These are phyloP conservation scores for Patagioenas fasciata DNA, from an alignment of 2,113 vertebrate genomes.

Conservation along the genomic window DNA sequence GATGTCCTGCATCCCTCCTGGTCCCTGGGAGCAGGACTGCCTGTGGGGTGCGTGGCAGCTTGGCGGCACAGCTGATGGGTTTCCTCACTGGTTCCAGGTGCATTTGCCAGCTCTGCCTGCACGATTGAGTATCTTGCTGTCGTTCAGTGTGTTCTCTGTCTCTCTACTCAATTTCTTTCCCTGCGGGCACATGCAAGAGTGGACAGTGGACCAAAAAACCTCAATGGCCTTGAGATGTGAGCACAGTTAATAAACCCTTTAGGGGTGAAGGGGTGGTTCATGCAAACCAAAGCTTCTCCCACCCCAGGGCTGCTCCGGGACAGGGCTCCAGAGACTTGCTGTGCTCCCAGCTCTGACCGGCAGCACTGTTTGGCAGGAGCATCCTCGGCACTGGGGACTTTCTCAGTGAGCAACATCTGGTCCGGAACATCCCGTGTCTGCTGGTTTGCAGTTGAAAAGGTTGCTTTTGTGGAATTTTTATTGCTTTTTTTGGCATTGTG, in stretches of 20 bases:
- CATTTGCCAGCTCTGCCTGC: not conserved
- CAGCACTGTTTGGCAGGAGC: not conserved
- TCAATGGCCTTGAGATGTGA: not conserved
- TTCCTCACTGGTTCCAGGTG: accelerated
- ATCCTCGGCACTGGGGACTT: not conserved
- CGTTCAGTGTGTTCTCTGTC: not conserved
- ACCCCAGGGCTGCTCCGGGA: not conserved
- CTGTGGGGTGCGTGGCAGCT: not conserved
- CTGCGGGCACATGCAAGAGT: accelerated
- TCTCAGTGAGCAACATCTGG: slow-evolving; percentile 38
- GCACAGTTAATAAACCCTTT: not conserved
- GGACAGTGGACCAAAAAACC: accelerated
- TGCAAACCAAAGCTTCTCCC: not conserved
- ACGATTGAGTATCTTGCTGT: accelerated
- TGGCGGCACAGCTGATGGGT: accelerated
- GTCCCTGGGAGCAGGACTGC: not conserved
- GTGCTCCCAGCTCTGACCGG: not conserved
- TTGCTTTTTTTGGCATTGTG: slow-evolving; percentile 27
- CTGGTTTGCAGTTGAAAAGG: slow-evolving; percentile 25
- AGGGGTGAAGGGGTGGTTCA: not conserved
- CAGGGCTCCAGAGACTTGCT: not conserved
- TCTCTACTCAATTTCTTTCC: not conserved
- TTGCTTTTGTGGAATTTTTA: slow-evolving; percentile 61
- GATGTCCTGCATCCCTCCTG: accelerated
- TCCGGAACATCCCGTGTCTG: not conserved